Base-by-base conservation (phyloP, 2,113 vertebrate genomes). In the Siniperca chuatsi region DNA sequence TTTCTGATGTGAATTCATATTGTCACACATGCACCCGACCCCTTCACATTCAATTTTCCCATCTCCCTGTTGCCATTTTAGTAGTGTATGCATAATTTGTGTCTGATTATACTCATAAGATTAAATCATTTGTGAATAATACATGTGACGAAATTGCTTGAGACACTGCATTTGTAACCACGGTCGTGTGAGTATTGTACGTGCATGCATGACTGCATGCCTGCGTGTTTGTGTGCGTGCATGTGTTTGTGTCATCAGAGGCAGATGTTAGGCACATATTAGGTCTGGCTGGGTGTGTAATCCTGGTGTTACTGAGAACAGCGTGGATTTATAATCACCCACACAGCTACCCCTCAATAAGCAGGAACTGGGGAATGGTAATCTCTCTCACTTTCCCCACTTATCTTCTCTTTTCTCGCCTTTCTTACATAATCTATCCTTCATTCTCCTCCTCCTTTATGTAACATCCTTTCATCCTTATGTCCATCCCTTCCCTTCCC, bases 271-370 rank as follows among this genome's bases (percentile, higher is more conserved):
- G 78, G 84, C 75, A 46, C 82, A 72, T 80, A 93, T 92, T 91
- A 92, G 91, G 93, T 82, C 91, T 70, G 90, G 87, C 91, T 29
- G 79, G 70, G 77, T 89, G 90, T 92, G 89, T 95, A 94, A 95
- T 95, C 93, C 90, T 68, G 88, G 85, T 92, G 91, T 94, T 92
- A 94, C 84, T 86, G 90, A 92, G 92, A 92, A 87, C 84, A 91
- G 87, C 62, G 62, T 87, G 92, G 91, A 87, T 92, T 91, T 89
- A 87, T 88, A 93, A 93, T 93, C 90, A 91, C 87, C 87, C 87
- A 88, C 90, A 87, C 85, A 89, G 92, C 89, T 86, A 86, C 84
- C 82, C 87, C 81, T 85, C 89, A 90, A 87, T 65, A 79, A 87
- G 81, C 81, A 86, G 81, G 69, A 89, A 90, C 85, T 78, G 72